Evolutionary conservation across 2,113 vertebrate genomes (phyloP).

Genomic region (Apteryx mantelli): DNA sequence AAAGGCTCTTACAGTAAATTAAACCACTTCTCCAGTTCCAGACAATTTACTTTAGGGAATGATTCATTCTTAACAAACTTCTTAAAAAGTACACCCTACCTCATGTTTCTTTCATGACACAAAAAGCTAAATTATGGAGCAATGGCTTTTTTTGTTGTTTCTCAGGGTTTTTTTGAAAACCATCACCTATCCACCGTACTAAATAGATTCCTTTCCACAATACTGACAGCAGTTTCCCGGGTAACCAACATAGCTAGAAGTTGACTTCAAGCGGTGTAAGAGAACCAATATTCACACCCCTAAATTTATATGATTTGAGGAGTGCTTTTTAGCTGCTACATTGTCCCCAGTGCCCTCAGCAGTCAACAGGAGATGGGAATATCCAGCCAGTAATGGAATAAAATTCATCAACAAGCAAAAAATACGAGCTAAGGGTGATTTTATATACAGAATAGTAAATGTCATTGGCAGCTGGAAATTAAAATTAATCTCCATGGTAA

Average conservation of each 20-base stretch:
- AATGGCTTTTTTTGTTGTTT: neutral
- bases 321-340: neutral
- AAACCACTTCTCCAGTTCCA: neutral
- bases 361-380: neutral
- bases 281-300: neutral
- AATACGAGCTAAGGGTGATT: conserved; percentile 23
- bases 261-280: conserved; percentile 39
- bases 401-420: conserved; percentile 49
- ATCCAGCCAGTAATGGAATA: conserved; percentile 36
- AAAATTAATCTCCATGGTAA: conserved; percentile 55
- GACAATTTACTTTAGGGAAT: neutral
- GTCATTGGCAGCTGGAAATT: conserved; percentile 43
- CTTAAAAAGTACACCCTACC: neutral
- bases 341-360: neutral
- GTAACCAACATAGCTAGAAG: conserved; percentile 54
- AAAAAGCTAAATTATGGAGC: neutral
- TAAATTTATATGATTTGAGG: conserved; percentile 16
- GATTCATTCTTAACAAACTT: neutral
- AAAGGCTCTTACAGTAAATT: neutral
- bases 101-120: neutral
- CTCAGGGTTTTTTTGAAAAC: neutral
- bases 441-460: conserved; percentile 32
- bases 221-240: conserved; percentile 68
- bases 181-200: neutral
- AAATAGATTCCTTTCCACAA: conserved; percentile 46